These are phyloP conservation scores for Pangasius sanitwongsei DNA, from an alignment of 2,797 vertebrate genomes.

Conservation along the genomic window DNA sequence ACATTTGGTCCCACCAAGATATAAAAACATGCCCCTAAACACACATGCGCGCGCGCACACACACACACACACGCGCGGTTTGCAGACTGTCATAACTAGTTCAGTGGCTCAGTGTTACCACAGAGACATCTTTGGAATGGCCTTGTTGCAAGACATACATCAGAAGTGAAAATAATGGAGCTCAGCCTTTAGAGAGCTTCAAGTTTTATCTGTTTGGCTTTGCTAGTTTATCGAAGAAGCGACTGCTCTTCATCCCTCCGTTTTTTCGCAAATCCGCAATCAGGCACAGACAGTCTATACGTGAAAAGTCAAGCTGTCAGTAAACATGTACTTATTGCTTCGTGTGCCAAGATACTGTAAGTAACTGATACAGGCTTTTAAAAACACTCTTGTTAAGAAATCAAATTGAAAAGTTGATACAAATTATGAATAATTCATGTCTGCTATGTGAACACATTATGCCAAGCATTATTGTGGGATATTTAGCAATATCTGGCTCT, in stretches of 20 bases:
- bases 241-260: not conserved
- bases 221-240: not conserved
- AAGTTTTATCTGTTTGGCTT: not conserved
- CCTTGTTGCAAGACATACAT: slow-evolving; percentile 3
- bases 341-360: not conserved
- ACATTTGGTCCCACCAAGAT: not conserved
- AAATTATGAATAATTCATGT: slow-evolving; percentile 11
- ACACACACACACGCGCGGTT: not conserved
- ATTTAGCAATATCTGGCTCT: not conserved
- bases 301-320: not conserved
- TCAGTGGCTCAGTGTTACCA: slow-evolving; percentile 19
- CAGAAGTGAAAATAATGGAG: not conserved
- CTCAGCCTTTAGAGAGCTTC: not conserved
- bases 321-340: not conserved
- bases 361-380: not conserved
- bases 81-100: not conserved
- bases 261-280: not conserved
- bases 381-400: not conserved
- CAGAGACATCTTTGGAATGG: slow-evolving; percentile 22
- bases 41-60: not conserved
- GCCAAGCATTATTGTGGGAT: not conserved
- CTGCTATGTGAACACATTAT: not conserved
- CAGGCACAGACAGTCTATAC: not conserved
- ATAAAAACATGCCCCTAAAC: not conserved
- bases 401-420: not conserved